phyloP scores from a whole-genome alignment of 2,797 vertebrate genomes.

The Neostethus bicornis region DNA sequence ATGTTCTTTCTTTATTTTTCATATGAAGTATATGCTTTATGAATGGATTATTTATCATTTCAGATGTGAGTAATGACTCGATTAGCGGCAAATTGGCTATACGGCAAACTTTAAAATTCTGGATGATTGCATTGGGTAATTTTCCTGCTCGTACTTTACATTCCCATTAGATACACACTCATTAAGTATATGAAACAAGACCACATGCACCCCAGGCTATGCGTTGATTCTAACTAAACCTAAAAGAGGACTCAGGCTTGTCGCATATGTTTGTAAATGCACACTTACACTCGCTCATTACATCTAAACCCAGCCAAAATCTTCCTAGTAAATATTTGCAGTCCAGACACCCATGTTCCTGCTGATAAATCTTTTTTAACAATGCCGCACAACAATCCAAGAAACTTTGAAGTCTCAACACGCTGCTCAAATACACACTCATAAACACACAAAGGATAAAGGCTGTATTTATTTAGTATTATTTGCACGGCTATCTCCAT shows the following conservation, averaged over 20 bases:
- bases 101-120: background rate
- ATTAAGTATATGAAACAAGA: background rate
- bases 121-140: background rate
- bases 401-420: slow-evolving; percentile 4
- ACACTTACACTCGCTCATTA: slow-evolving; percentile 18
- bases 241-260: background rate
- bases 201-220: background rate
- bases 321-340: slow-evolving; percentile 9
- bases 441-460: background rate
- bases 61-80: background rate
- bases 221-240: background rate
- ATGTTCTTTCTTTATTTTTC: background rate
- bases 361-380: background rate
- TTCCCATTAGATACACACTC: background rate
- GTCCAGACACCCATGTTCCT: slow-evolving; percentile 1
- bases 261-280: background rate
- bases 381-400: slow-evolving; percentile 1
- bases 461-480: slow-evolving; percentile 36
- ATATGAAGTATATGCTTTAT: background rate
- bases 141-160: background rate
- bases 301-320: slow-evolving; percentile 7
- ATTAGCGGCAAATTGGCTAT: background rate
- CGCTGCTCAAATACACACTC: slow-evolving; percentile 15
- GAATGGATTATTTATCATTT: background rate
- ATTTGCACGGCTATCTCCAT: slow-evolving; percentile 34